Evolutionary conservation across 35 echinoderm and acorn worm species (phyloP), one percentile per base, ranked within the genome.

Genomic region (Eucidaris tribuloides): DNA sequence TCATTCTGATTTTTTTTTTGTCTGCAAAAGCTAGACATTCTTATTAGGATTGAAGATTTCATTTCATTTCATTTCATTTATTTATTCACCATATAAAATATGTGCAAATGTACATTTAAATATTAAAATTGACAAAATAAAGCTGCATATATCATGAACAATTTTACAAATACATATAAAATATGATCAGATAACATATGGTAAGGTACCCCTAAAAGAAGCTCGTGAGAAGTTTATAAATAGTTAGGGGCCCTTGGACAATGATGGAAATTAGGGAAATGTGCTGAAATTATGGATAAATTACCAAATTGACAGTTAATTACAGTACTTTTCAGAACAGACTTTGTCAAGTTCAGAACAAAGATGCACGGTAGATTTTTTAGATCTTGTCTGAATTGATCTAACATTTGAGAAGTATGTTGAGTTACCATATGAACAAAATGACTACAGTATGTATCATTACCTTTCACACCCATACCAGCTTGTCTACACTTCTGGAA

Each of bases 391-490:
- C 50, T 55, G 11, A 14, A 13, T 55, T 55, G n/a, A 55, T 55
- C 13, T 55, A 13, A 55, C n/a, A 14, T 55, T 55, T n/a, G 13
- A 14, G 13, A 55, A 55, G n/a, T 55, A 14, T n/a, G n/a, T 55
- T 55, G 13, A 55, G 13, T 55, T 14, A 14, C n/a, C 11, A 14
- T 55, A 55, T n/a, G n/a, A 14, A n/a, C n/a, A 55, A 55, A 14
- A n/a, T 55, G 13, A n/a, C n/a, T n/a, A n/a, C n/a, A n/a, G n/a
- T 55, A 55, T 55, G 13, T 13, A 55, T 55, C 33, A 4, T 27
- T 63, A 80, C 77, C 77, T 80, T 80, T 80, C 45, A 45, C 29
- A 55, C 77, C 50, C 77, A 80, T 80, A 30, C 77, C 77, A 4
- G 58, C 77, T 5, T 41, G 45, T 29, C 50, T 46, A 46, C 77